A percentile compares a stretch with the other conserved stretches of the same genome.
These are phyloP conservation scores for Gnathonemus echidnorhynchus DNA, from an alignment of 2,113 vertebrate genomes.

Conservation along the genomic window DNA sequence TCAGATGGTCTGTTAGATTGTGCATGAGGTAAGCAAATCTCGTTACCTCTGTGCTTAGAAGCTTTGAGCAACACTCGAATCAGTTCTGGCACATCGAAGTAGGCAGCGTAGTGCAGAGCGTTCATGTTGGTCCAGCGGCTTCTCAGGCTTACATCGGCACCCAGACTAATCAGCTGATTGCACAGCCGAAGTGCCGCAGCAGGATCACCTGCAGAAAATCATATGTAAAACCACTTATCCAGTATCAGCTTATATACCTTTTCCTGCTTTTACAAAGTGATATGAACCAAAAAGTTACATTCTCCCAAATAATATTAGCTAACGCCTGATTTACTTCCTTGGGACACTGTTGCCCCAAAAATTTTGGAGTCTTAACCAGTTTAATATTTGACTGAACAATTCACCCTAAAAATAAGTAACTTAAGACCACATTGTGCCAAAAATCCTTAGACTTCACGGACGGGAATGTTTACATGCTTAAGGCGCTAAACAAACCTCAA, in stretches of 20 bases:
- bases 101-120: constrained; percentile 83
- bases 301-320: not conserved
- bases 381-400: not conserved
- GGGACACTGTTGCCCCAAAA: not conserved
- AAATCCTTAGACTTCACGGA: not conserved
- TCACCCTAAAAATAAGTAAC: not conserved
- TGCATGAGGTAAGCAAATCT: not conserved
- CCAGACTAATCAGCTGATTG: constrained; percentile 71
- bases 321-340: not conserved
- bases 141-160: constrained; percentile 76
- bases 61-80: constrained; percentile 77
- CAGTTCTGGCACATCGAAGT: constrained; percentile 83
- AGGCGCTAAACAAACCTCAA: not conserved
- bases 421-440: not conserved
- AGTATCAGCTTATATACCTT: not conserved
- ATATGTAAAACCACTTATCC: not conserved
- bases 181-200: constrained; percentile 73
- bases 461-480: not conserved
- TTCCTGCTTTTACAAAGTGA: not conserved
- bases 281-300: not conserved
- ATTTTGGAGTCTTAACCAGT: not conserved
- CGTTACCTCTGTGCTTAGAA: constrained; percentile 70
- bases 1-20: not conserved
- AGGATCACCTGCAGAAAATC: constrained; percentile 65
- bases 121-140: constrained; percentile 96